phyloP scores from a whole-genome alignment of 2,113 vertebrate species.

The Poicephalus gulielmi region DNA sequence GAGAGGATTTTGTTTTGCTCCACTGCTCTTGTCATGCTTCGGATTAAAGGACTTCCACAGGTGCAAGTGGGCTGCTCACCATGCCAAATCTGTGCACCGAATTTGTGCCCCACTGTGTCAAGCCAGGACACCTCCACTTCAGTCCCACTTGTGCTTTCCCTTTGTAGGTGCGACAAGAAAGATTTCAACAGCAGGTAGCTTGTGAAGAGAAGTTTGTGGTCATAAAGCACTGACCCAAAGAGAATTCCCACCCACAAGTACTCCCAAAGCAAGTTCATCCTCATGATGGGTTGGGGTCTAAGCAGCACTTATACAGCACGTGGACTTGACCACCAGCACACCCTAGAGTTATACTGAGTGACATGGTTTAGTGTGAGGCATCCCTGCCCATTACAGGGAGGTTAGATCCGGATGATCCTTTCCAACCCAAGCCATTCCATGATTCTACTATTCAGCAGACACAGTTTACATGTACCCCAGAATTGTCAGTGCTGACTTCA shows the following conservation, averaged over 20 bases:
- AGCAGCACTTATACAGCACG: background rate
- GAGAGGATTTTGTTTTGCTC: conserved; percentile 35
- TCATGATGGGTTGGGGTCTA: background rate
- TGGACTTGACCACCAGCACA: background rate
- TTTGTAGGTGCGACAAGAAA: background rate
- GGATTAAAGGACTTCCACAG: background rate
- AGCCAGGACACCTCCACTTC: background rate
- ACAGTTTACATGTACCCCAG: background rate
- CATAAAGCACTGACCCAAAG: background rate
- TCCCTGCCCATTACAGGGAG: background rate
- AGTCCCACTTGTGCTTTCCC: background rate
- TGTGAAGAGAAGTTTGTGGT: background rate
- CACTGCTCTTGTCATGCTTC: conserved; percentile 5
- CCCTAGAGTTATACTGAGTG: accelerated
- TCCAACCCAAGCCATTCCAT: background rate
- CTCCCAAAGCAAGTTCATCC: background rate
- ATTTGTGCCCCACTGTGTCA: background rate
- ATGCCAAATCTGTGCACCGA: too few relatives aligned
- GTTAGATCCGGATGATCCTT: background rate
- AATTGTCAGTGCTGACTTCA: background rate
- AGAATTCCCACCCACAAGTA: background rate
- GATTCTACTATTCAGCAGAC: background rate
- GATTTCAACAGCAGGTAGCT: background rate
- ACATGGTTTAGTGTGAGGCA: background rate
- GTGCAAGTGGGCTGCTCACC: background rate